A percentile compares a stretch with the other conserved stretches of the same genome.
Evolutionary conservation across 2,888 invertebrate genomes (phyloP).

Genomic region (Stratiomys singularior): DNA sequence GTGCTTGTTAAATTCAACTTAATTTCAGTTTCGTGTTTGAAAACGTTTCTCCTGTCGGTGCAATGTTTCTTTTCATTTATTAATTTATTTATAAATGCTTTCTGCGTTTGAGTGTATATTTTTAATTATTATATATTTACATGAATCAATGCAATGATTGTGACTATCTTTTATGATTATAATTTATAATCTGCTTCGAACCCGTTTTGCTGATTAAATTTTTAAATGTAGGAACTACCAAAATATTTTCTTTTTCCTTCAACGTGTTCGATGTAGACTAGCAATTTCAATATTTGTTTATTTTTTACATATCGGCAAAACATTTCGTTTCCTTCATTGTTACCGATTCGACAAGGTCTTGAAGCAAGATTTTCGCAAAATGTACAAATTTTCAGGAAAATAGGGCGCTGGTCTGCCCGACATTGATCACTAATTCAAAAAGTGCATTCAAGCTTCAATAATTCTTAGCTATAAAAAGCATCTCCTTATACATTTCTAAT

Average conservation of each 20-base stretch:
- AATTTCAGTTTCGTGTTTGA: neutral
- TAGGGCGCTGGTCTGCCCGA: neutral
- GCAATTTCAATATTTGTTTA: neutral
- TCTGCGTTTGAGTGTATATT: too few species aligned
- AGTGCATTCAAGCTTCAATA: too few species aligned
- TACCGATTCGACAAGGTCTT: too few species aligned
- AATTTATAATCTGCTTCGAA: neutral
- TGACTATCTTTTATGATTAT: neutral
- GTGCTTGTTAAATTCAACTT: neutral
- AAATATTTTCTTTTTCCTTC: neutral
- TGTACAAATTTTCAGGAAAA: neutral
- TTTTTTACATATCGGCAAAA: neutral
- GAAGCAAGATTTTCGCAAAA: too few species aligned
- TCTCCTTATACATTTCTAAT: too few species aligned
- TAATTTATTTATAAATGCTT: neutral
- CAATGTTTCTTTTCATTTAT: neutral
- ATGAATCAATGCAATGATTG: too few species aligned
- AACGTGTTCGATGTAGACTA: conserved; percentile 1
- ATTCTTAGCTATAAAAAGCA: too few species aligned
- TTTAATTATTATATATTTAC: too few species aligned
- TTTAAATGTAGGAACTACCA: neutral
- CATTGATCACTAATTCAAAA: neutral
- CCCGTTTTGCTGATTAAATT: neutral
- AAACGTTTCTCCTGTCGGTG: neutral
- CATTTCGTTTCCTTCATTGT: neutral